A percentile compares a stretch with the other conserved stretches of the same genome.
These are phyloP conservation scores for Galerucella pusilla DNA, from an alignment of 2,888 invertebrate species.

Conservation along the genomic window DNA sequence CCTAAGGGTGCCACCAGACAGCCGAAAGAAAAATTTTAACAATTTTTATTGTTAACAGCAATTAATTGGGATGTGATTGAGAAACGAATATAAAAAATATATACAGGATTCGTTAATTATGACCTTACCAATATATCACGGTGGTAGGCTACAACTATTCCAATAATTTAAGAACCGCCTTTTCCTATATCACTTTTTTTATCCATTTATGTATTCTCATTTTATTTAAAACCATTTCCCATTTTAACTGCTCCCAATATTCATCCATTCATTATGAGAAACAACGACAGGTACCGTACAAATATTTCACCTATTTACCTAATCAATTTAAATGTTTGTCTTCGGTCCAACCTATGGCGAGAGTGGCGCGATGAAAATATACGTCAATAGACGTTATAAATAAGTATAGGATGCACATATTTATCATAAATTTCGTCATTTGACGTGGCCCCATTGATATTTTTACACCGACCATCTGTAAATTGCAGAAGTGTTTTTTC, in stretches of 20 bases:
- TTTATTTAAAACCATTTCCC: not conserved
- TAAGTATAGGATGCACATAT: conserved; percentile 32
- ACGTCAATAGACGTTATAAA: conserved; percentile 30
- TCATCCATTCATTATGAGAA: not conserved
- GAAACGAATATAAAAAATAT: too few relatives aligned
- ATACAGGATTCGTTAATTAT: too few relatives aligned
- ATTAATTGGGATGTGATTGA: too few relatives aligned
- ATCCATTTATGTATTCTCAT: not conserved
- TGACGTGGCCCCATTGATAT: conserved; percentile 30
- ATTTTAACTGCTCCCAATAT: conserved; percentile 2
- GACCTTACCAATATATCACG: too few relatives aligned
- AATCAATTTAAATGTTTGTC: conserved; percentile 13
- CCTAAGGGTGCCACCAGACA: too few relatives aligned
- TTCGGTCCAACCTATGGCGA: conserved; percentile 6
- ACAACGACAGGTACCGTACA: not conserved
- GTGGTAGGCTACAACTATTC: too few relatives aligned
- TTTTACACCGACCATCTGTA: conserved; percentile 10
- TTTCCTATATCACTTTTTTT: not conserved
- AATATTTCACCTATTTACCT: conserved; percentile 11
- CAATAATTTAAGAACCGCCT: too few relatives aligned
- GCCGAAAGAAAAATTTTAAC: too few relatives aligned
- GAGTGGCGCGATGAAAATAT: conserved; percentile 3
- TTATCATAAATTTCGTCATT: conserved; percentile 31
- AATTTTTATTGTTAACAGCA: too few relatives aligned
- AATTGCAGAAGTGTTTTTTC: not conserved